These are phyloP conservation scores for Grantiella picta DNA, from an alignment of 2,113 vertebrate species.

Conservation along the genomic window DNA sequence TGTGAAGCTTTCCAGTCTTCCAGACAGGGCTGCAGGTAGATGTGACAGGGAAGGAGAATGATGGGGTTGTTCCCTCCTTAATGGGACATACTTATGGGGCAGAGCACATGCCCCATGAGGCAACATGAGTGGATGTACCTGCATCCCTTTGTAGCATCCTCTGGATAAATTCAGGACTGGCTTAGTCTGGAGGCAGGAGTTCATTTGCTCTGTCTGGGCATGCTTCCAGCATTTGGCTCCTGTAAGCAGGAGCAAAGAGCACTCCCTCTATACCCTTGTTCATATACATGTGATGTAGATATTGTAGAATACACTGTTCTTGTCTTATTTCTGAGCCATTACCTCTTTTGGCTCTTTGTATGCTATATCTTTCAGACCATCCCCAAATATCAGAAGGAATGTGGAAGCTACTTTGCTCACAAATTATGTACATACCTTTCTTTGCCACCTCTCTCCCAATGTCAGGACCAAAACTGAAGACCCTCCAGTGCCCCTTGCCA, in stretches of 20 bases:
- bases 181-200: background rate
- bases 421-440: background rate
- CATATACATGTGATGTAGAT: background rate
- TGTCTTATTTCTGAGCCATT: background rate
- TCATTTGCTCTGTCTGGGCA: background rate
- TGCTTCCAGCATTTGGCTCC: background rate
- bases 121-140: background rate
- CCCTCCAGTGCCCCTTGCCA: fast-evolving
- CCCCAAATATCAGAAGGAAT: background rate
- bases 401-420: background rate
- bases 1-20: background rate
- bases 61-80: background rate
- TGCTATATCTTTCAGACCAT: background rate
- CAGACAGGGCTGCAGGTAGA: background rate
- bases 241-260: background rate
- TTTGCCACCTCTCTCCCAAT: background rate
- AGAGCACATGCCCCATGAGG: background rate
- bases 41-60: background rate
- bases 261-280: background rate
- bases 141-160: background rate
- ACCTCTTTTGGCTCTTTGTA: background rate
- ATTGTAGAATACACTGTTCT: background rate
- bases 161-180: background rate
- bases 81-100: background rate
- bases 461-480: fast-evolving